phyloP scores from a whole-genome alignment of 2,113 vertebrate genomes.

The Saguinus imperator region DNA sequence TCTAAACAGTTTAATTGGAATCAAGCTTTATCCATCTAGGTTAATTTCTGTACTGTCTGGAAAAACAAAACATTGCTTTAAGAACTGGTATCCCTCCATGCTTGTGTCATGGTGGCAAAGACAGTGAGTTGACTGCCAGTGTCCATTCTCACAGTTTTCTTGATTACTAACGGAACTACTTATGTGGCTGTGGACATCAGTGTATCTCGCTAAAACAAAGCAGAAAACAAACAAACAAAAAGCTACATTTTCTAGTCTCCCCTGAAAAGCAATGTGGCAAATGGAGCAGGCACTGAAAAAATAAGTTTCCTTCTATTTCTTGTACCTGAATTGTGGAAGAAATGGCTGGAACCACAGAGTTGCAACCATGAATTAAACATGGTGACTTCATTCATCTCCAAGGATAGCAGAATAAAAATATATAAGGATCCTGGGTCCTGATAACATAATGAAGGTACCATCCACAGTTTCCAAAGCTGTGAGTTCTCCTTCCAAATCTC shows the following conservation, averaged over 20 bases:
- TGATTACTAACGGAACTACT: neutral
- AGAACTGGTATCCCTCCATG: neutral
- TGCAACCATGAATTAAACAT: neutral
- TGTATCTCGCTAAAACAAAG: neutral
- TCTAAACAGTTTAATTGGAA: neutral
- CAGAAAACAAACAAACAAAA: neutral
- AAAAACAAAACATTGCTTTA: neutral
- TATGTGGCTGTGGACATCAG: neutral
- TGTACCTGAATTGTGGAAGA: neutral
- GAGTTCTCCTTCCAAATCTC: neutral
- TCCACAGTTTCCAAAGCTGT: neutral
- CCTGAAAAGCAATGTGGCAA: neutral
- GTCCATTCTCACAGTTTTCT: neutral
- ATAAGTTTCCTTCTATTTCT: neutral
- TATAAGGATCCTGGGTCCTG: neutral
- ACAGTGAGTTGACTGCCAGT: neutral
- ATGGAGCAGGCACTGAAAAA: no score
- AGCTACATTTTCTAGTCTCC: neutral
- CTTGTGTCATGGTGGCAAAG: neutral
- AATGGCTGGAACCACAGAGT: neutral
- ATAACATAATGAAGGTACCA: neutral
- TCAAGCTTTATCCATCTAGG: neutral
- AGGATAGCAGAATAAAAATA: neutral
- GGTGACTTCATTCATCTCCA: neutral
- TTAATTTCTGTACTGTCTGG: neutral